Percentiles rank a stretch among this genome's conserved stretches.
Evolutionary conservation across 2,113 vertebrate genomes (phyloP).

Genomic region (Oophaga pumilio): DNA sequence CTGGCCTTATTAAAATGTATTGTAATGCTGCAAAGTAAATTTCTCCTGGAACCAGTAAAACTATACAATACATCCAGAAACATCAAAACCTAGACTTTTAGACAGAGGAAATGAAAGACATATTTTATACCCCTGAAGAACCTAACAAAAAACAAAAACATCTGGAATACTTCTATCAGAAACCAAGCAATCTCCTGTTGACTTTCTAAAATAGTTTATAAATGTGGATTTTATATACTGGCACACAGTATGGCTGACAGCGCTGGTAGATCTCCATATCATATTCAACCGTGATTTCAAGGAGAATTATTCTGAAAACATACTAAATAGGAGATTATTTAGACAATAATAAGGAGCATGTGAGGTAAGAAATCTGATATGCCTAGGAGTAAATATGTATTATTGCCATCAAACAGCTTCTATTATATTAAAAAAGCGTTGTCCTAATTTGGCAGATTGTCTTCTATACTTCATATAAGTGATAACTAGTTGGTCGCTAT

Average conservation of each 20-base stretch:
- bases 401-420: too few species aligned
- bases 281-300: neutral
- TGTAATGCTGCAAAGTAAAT: conserved; percentile 29
- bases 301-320: neutral
- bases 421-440: too few species aligned
- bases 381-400: too few species aligned
- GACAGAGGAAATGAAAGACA: conserved; percentile 53
- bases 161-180: conserved; percentile 51
- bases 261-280: neutral
- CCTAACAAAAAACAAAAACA: conserved; percentile 48
- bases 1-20: conserved; percentile 29
- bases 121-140: conserved; percentile 46
- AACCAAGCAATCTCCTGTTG: conserved; percentile 35
- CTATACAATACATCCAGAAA: conserved; percentile 44
- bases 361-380: too few species aligned
- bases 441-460: too few species aligned
- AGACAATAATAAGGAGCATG: too few species aligned
- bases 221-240: conserved; percentile 19
- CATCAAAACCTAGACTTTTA: conserved; percentile 47
- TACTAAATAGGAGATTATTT: neutral
- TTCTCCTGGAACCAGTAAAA: conserved; percentile 40
- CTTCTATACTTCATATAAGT: too few species aligned
- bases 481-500: too few species aligned
- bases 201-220: conserved; percentile 28
- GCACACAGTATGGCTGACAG: conserved; percentile 8